Evolutionary conservation across 2,888 invertebrate species (phyloP), one percentile per base, ranked within the genome.

Genomic region (Cosmia trapezina): DNA sequence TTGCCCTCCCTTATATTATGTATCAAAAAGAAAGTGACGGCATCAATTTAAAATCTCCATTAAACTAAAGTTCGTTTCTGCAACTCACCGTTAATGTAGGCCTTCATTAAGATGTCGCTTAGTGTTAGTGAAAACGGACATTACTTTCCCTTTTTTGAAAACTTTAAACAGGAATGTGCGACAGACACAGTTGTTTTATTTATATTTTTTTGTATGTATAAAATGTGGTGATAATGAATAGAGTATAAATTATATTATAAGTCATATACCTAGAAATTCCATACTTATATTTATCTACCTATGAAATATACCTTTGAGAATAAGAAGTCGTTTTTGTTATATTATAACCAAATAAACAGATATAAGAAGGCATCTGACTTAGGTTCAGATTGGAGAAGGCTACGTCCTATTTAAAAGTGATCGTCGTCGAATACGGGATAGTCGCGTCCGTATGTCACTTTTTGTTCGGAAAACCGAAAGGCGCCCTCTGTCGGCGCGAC

Each of bases 231-330:
- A 69, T 74, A 77, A 17, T 53, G 3, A 60, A 59, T 60, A 53
- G 41, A 74, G 12, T 47, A 43, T 19, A 14, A 19, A 60, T 19
- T 64, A 49, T 45, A 33, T 68, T 60, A 49, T 54, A 78, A 47
- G 78, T 70, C 60, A 77, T 74, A 77, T 69, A n/a, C n/a, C n/a
- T n/a, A 47, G 17, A 37, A 51, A 78, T 76, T 76, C 71, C 78
- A 76, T 61, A 76, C 49, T 49, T 75, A 75, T 76, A 60, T 72
- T 73, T 64, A 64, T 72, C 28, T 73, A 60, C 49, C 12, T 51
- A 33, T 64, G 17, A 76, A 79, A 77, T 73, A 65, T 78, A 75
- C 37, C 33, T 70, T 60, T 70, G 78, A 56, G 22, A 75, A 70
- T 49, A 60, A 2, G 1, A 43, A 33, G 41, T 69, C 19, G 47